Evolutionary conservation across 2,888 invertebrate genomes (phyloP), one percentile per base, ranked within the genome.

Genomic region (Coelopa pilipes): DNA sequence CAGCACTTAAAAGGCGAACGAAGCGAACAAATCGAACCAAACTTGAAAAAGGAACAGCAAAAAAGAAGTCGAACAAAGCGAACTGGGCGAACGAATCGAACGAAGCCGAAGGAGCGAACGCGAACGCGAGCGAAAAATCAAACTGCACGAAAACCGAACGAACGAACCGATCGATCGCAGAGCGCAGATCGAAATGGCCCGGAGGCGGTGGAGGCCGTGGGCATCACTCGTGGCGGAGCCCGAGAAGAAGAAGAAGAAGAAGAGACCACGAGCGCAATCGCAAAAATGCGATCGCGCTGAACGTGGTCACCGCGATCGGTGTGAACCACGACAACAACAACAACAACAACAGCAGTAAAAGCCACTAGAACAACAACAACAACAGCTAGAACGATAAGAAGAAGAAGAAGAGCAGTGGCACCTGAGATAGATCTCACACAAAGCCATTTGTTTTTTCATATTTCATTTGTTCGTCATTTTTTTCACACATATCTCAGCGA

Each of bases 101-200:
- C 17, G 47, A 65, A 46, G n/a, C n/a, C n/a, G n/a, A n/a, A 46
- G 47, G 3, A 13, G 34, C 15, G 34, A n/a, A n/a, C 34, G 15
- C 62, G 13, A 62, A n/a, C 34, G n/a, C 57, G 34, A 62, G 0
- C 21, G 15, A 62, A 34, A 75, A 74, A 76, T 74, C 70, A 70
- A 75, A 73, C 77, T 77, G 75, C 68, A 73, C 68, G 59, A 57
- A 19, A 19, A n/a, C 34, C 12, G 49, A 57, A 53, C 67, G 19
- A 17, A 73, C 66, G 34, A 34, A 34, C 34, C 46, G 53, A 71
- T 65, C 15, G 45, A 65, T 71, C 45, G 17, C 4, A 71, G 53
- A 63, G 63, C 70, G 19, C 50, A 19, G 53, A 15, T 45, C 45
- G 65, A 65, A 45, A 17, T 65, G 45, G 21, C 62, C 62, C 71